Percentiles rank a stretch among this genome's conserved stretches.
These are phyloP conservation scores for Aproaerema taeniolella DNA, from an alignment of 2,888 invertebrate genomes.

Conservation along the genomic window DNA sequence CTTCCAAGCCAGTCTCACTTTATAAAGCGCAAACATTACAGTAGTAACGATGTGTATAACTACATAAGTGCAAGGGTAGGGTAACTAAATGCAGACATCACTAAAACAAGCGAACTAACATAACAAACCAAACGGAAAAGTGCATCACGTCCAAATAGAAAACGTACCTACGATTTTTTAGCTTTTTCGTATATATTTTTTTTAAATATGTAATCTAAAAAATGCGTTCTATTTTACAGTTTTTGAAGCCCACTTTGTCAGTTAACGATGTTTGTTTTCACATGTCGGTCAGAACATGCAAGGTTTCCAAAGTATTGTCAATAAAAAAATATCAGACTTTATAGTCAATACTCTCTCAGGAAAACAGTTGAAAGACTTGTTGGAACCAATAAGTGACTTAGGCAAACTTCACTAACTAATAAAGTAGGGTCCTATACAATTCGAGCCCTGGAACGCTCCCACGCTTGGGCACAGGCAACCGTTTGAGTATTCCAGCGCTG, in stretches of 20 bases:
- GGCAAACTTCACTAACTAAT: neutral
- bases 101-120: slow-evolving; percentile 71
- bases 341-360: no score
- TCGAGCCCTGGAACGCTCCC: slow-evolving; percentile 59
- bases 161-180: slow-evolving; percentile 53
- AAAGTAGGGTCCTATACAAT: neutral
- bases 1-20: neutral
- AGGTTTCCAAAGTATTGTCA: no score
- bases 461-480: slow-evolving; percentile 35
- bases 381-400: neutral
- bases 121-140: slow-evolving; percentile 63
- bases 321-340: no score
- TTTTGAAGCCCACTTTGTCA: slow-evolving; percentile 21
- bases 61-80: slow-evolving; percentile 57
- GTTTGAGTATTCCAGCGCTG: slow-evolving; percentile 64
- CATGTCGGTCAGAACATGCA: no score
- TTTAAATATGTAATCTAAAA: slow-evolving; percentile 50
- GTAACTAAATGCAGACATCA: slow-evolving; percentile 50
- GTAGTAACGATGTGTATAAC: slow-evolving; percentile 21
- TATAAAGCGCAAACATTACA: slow-evolving; percentile 10
- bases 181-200: slow-evolving; percentile 39
- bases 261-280: slow-evolving; percentile 4
- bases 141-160: slow-evolving; percentile 69
- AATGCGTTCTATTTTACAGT: slow-evolving; percentile 69
- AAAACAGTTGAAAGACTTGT: neutral